A percentile compares a stretch with the other conserved stretches of the same genome.
phyloP scores from a whole-genome alignment of 2,113 vertebrate species.

The Trogon melanurus region DNA sequence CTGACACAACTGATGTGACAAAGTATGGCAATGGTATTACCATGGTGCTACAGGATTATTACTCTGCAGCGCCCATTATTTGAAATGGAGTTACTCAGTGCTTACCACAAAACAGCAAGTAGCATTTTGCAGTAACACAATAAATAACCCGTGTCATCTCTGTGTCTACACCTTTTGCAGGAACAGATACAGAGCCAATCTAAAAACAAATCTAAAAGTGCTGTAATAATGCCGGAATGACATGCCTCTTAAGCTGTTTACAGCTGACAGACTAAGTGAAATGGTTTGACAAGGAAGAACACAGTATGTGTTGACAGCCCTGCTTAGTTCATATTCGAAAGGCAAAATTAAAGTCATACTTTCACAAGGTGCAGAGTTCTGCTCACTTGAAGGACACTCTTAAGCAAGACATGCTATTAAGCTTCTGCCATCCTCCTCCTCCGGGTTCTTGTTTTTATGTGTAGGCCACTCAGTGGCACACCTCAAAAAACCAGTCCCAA shows the following conservation, averaged over 20 bases:
- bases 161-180: conserved; percentile 59
- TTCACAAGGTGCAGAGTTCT: conserved; percentile 53
- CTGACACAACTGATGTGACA: neutral
- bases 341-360: conserved; percentile 75
- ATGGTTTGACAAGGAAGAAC: conserved; percentile 65
- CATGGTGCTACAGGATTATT: conserved; percentile 36
- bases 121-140: conserved; percentile 66
- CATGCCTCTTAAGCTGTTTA: conserved; percentile 76
- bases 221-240: conserved; percentile 69
- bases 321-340: conserved; percentile 69
- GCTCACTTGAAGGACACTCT: conserved; percentile 63
- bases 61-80: conserved; percentile 20
- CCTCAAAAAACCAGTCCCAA: conserved; percentile 46
- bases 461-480: conserved; percentile 44
- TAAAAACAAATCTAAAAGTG: conserved; percentile 70
- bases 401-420: conserved; percentile 47
- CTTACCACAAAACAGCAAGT: conserved; percentile 48
- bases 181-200: conserved; percentile 58
- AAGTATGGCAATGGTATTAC: conserved; percentile 18
- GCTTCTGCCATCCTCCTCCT: conserved; percentile 12
- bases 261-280: conserved; percentile 71
- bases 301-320: conserved; percentile 56
- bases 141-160: conserved; percentile 70
- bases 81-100: conserved; percentile 42
- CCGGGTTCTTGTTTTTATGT: conserved; percentile 11